Base-by-base conservation (phyloP, 2,888 invertebrate genomes). In the Ametastegia equiseti region DNA sequence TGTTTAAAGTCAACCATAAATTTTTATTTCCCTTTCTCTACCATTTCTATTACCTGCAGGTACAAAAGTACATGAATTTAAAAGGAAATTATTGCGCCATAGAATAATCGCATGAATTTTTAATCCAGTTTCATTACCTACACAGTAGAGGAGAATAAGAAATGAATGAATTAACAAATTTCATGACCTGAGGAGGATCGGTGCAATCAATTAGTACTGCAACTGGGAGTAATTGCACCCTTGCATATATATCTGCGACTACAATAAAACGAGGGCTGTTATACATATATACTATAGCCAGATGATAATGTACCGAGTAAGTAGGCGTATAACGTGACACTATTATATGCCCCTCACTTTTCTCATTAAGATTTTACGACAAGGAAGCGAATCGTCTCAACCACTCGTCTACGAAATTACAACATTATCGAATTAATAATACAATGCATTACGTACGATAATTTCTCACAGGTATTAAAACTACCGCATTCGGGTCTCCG, bases 401-500 rank as follows among this genome's bases (percentile, higher is more conserved):
- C n/a, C 65, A 39, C 1, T 65, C 36, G 19, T 71, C 27, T 13
- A 47, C 47, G 45, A 5, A 47, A 71, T 30, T 39, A 45, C 27
- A 71, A 71, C 27, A 27, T 42, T 13, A 71, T 71, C 47, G 9
- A 47, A 47, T 47, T 45, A 45, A 71, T 71, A 30, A 71, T 11
- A 71, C 30, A 30, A 71, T 71, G 36, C 71, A 71, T 71, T 45
- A 27, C 11, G 27, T 45, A 71, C 27, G 6, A 47, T 71, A 30
- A 71, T 71, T 71, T 47, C 45, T 67, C 36, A 19, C 39, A n/a
- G 39, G 39, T 39, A 67, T 67, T 67, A 67, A 67, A 67, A 36
- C 65, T 39, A 39, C 39, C 36, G n/a, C 39, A 3, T 54, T 50
- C n/a, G 6, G 33, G 33, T 33, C 9, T 39, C 33, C 36, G 36